Evolutionary conservation across 2,888 invertebrate species (phyloP).

Genomic region (Diplazon laetatorius): DNA sequence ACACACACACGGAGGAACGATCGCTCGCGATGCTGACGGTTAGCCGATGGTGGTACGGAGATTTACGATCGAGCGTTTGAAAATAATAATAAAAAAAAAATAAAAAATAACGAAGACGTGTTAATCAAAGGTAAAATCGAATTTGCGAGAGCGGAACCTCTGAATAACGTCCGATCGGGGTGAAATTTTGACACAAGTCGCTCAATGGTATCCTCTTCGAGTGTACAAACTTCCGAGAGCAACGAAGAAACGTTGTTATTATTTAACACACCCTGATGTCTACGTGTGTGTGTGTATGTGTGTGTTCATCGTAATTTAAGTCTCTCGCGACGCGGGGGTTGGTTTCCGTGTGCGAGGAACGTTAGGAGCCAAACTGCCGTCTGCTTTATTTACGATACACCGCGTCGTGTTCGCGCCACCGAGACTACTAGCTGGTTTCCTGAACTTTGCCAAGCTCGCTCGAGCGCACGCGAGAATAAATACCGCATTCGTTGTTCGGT

Average conservation of each 20-base stretch:
- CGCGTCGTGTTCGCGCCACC: slow-evolving; percentile 60
- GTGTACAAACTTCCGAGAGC: too few species aligned
- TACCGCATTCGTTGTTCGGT: slow-evolving; percentile 56
- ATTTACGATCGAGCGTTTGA: slow-evolving; percentile 58
- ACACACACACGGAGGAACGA: slow-evolving; percentile 42
- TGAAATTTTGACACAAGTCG: too few species aligned
- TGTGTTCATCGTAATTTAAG: slow-evolving; percentile 47
- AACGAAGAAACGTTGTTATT: too few species aligned
- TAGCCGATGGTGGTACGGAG: slow-evolving; percentile 31
- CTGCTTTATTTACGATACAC: slow-evolving; percentile 66
- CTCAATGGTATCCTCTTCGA: too few species aligned
- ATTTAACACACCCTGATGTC: too few species aligned
- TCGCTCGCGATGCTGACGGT: slow-evolving; percentile 31
- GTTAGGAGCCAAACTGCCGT: slow-evolving; percentile 63
- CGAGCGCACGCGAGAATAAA: slow-evolving; percentile 64
- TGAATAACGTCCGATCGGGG: too few species aligned
- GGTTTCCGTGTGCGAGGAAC: slow-evolving; percentile 62
- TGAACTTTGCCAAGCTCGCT: slow-evolving; percentile 58
- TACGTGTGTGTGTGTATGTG: neutral
- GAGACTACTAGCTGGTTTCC: slow-evolving; percentile 53
- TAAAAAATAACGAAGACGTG: slow-evolving; percentile 40
- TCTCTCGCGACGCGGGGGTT: slow-evolving; percentile 31
- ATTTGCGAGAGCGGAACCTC: too few species aligned
- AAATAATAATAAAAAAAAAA: slow-evolving; percentile 20
- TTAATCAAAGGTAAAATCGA: too few species aligned